Base-by-base conservation (phyloP, 2,113 vertebrate species). In the Syrmaticus mikado region DNA sequence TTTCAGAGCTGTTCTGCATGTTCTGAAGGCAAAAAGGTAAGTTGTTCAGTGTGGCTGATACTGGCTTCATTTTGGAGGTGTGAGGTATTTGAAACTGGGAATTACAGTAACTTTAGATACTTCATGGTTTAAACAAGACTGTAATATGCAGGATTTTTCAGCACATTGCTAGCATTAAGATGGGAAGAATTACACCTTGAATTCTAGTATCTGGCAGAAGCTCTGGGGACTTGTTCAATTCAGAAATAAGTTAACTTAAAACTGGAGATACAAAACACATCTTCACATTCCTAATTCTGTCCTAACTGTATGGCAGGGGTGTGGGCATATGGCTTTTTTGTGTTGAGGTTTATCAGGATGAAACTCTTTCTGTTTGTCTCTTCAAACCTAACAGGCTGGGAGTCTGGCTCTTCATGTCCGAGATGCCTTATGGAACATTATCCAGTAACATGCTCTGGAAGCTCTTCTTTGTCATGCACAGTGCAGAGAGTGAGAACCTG, bases 381-480 rank as follows among this genome's bases (percentile, higher is more conserved):
- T 71, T 71, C 41, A 85, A 85, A 73, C 85, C 65, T 20, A 8
- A 71, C 97, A 99, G 99, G 96, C 82, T 99, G 90, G 99, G 99
- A 48, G 98, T 99, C 92, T 99, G 99, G 99, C 97, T 99, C 65
- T 99, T 99, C 93, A 99, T 99, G 99, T 99, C 99, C 0, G 99
- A 99, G 97, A 99, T 99, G 99, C 99, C 99, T 4, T 99, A 99
- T 1, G 98, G 98, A 62, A 99, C 98, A 1, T 95, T 99, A 68
- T 99, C 99, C 13, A 98, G 98, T 68, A 94, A 93, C 36, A 99
- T 99, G 99, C 98, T 99, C 28, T 99, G 99, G 99, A 99, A 98
- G 80, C 98, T 99, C 45, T 98, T 99, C 95, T 99, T 98, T 89
- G 98, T 98, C 70, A 99, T 99, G 99, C 99, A 99, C 94, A 98